Conservation (phyloP, 2,888 invertebrate genomes). For the Scaeva pyrastri region DNA sequence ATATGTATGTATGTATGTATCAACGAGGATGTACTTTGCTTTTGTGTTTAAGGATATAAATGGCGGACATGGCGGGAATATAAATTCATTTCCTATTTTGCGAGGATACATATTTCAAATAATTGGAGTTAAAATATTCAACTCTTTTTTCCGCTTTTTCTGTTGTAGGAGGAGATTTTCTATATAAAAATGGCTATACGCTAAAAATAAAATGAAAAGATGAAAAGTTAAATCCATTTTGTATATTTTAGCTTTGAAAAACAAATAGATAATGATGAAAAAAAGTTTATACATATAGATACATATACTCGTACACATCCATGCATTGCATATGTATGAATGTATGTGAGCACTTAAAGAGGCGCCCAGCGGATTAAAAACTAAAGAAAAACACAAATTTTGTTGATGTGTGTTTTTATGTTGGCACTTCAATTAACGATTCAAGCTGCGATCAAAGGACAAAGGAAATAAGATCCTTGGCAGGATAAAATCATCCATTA, state of each 20-base stretch:
- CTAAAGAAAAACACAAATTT: no score
- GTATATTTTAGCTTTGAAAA: not conserved
- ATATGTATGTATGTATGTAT: not conserved
- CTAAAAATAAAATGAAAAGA: not conserved
- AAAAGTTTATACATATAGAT: no score
- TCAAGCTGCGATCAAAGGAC: no score
- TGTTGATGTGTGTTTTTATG: no score
- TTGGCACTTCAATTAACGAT: no score
- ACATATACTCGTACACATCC: no score
- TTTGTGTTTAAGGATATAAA: constrained; percentile 16
- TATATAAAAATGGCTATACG: not conserved
- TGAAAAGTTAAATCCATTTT: not conserved
- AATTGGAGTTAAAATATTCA: constrained; percentile 31
- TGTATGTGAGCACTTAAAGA: no score
- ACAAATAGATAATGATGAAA: not conserved
- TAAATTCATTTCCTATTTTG: constrained; percentile 23
- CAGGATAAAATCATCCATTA: no score
- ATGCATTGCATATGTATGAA: no score
- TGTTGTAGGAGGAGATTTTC: not conserved
- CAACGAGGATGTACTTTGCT: no score
- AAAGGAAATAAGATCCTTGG: no score
- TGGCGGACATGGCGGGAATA: constrained; percentile 37
- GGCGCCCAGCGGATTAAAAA: no score
- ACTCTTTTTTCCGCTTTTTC: not conserved
- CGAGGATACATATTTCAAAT: constrained; percentile 23